Percentiles rank a stretch among this genome's conserved stretches.
Conservation (phyloP, 2,888 invertebrate genomes). For the Drosophila paramelanica region DNA sequence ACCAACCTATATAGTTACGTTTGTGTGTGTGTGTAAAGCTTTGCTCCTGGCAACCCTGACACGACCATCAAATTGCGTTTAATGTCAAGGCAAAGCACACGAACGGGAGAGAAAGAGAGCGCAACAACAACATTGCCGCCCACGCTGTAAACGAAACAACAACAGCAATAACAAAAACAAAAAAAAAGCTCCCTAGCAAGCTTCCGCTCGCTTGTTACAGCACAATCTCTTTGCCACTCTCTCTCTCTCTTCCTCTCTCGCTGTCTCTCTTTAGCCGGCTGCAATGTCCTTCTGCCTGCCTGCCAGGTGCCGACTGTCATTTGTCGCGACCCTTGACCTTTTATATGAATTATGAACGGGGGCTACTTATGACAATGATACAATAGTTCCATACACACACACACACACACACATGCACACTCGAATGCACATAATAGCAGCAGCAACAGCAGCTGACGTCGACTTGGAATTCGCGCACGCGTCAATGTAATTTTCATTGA, state of each 20-base stretch:
- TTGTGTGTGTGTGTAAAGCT: slow-evolving; percentile 19
- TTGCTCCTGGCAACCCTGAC: slow-evolving; percentile 55
- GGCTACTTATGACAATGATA: slow-evolving; percentile 33
- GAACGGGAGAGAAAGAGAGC: neutral
- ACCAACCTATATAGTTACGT: neutral
- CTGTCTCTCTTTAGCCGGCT: slow-evolving; percentile 25
- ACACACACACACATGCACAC: slow-evolving; percentile 6
- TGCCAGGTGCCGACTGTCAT: slow-evolving; percentile 47
- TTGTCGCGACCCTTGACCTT: slow-evolving; percentile 69
- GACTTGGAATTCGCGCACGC: slow-evolving; percentile 46
- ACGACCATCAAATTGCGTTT: slow-evolving; percentile 52
- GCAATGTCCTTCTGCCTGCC: slow-evolving; percentile 30
- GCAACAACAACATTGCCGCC: slow-evolving; percentile 28
- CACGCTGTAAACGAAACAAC: slow-evolving; percentile 3
- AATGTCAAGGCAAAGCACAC: slow-evolving; percentile 58
- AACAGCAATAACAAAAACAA: no score
- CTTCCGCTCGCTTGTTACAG: slow-evolving; percentile 8
- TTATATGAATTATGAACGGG: slow-evolving; percentile 65
- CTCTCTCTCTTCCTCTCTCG: neutral
- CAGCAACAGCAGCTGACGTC: slow-evolving; percentile 39
- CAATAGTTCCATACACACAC: slow-evolving; percentile 16
- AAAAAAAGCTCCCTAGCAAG: slow-evolving; percentile 30
- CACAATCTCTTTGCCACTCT: neutral
- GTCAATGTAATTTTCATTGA: slow-evolving; percentile 47
- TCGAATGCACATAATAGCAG: neutral